phyloP scores from a whole-genome alignment of 2,113 vertebrate species.

The Elanoides forficatus region DNA sequence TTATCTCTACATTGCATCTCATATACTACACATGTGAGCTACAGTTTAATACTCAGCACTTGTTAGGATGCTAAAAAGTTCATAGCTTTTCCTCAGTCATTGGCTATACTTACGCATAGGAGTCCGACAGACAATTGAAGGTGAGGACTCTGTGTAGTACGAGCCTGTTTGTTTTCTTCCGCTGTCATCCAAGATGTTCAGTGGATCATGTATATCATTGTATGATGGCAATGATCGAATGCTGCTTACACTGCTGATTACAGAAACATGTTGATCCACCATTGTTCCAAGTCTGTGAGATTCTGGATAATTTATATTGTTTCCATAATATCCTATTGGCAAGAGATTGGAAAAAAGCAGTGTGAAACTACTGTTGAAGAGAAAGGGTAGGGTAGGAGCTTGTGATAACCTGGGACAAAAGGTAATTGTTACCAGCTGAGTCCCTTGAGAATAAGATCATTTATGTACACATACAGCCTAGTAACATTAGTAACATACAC shows the following conservation, averaged over 20 bases:
- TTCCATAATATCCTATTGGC: conserved; percentile 85
- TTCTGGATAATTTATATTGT: conserved; percentile 79
- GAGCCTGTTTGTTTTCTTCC: conserved; percentile 77
- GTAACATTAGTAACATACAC: background rate
- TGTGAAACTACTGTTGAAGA: background rate
- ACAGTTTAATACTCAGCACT: background rate
- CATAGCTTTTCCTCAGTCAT: background rate
- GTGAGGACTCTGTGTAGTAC: conserved; percentile 79
- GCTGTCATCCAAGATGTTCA: conserved; percentile 89
- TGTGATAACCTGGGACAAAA: background rate
- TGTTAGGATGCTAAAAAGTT: background rate
- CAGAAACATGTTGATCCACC: conserved; percentile 94
- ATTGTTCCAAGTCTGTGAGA: conserved; percentile 85
- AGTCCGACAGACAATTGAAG: conserved; percentile 70
- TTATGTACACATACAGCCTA: background rate
- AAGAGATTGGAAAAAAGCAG: background rate
- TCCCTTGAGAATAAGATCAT: background rate
- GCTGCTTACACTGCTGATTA: conserved; percentile 92
- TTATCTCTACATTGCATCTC: background rate
- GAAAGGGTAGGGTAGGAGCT: background rate
- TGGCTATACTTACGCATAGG: conserved; percentile 71
- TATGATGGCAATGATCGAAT: conserved; percentile 81
- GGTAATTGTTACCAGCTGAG: background rate
- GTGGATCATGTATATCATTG: conserved; percentile 89
- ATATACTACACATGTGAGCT: background rate